Evolutionary conservation across 1,140 invertebrate species (phyloP).

Genomic region (Drosophila sechellia): DNA sequence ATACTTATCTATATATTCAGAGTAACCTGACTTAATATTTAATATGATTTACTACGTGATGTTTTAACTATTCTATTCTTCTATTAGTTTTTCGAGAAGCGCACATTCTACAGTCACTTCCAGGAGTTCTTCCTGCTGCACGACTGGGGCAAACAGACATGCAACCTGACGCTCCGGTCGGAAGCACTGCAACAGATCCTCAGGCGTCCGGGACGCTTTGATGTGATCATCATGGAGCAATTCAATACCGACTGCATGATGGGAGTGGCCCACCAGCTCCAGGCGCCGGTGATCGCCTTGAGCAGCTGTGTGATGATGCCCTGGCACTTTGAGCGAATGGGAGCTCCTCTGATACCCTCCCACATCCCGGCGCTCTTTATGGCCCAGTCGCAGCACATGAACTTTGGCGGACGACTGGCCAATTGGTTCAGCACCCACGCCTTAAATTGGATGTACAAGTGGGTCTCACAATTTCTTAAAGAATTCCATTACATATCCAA

Average conservation of each 20-base stretch:
- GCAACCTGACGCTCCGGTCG: constrained; percentile 70
- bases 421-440: constrained; percentile 83
- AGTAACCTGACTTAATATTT: too few relatives aligned
- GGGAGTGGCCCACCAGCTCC: constrained; percentile 87
- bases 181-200: constrained; percentile 68
- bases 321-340: constrained; percentile 87
- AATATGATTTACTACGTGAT: too few relatives aligned
- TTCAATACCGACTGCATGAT: constrained; percentile 90
- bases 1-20: too few relatives aligned
- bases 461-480: background rate
- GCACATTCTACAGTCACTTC: constrained; percentile 68
- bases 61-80: too few relatives aligned
- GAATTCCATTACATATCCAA: too few relatives aligned
- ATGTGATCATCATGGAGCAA: constrained; percentile 88
- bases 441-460: constrained; percentile 76
- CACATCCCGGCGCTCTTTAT: constrained; percentile 86
- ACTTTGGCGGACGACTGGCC: constrained; percentile 84
- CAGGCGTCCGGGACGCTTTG: constrained; percentile 85
- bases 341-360: constrained; percentile 86
- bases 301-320: constrained; percentile 86
- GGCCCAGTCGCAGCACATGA: constrained; percentile 86
- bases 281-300: constrained; percentile 87
- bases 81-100: constrained; percentile 72
- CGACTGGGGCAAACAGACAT: constrained; percentile 73
- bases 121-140: constrained; percentile 73